Base-by-base conservation (phyloP, 1,140 invertebrate species). In the Temnothorax longispinosus region DNA sequence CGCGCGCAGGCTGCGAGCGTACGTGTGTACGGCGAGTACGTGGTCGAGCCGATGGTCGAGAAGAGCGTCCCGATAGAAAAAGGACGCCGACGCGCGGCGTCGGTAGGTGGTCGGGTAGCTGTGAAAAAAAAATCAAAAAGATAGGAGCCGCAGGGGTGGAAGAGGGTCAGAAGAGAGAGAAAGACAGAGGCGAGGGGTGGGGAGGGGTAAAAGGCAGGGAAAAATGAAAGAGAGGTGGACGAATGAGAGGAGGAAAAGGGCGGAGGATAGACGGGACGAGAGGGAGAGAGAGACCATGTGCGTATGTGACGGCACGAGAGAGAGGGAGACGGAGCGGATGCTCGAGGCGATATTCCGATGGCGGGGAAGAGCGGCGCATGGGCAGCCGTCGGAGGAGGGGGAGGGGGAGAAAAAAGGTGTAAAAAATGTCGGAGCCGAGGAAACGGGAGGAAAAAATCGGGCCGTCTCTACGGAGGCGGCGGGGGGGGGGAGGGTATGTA, bases 351-450 rank as follows among this genome's bases (percentile, higher is more conserved):
- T 67, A 65, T 78, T 78, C 74, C 60, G 47, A 67, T 54, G 58
- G 62, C 71, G 65, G 65, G 87, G 85, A 27, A 54, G 18, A 60
- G 18, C 52, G 87, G 58, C 44, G 87, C 85, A 81, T 71, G 76
- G 77, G 65, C 82, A 71, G 82, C 74, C 52, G 69, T 58, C 65
- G 82, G 54, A 67, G 74, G 77, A 54, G 85, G 78, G 88, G 88
- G 86, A 77, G 78, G 88, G 86, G 71, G 90, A 76, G 86, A 77
- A 87, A 92, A 91, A 89, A 92, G 86, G 87, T 91, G 93, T 93
- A 94, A 94, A 94, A 95, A 95, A 94, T 94, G 91, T 88, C 93
- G 87, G 92, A 93, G 92, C 91, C 92, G 93, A 94, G 93, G 92
- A 94, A 94, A 92, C 91, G 93, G 91, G 91, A 94, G 93, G 91